Conservation (phyloP, 2,797 vertebrate species). For the Centropyge bicolor region DNA sequence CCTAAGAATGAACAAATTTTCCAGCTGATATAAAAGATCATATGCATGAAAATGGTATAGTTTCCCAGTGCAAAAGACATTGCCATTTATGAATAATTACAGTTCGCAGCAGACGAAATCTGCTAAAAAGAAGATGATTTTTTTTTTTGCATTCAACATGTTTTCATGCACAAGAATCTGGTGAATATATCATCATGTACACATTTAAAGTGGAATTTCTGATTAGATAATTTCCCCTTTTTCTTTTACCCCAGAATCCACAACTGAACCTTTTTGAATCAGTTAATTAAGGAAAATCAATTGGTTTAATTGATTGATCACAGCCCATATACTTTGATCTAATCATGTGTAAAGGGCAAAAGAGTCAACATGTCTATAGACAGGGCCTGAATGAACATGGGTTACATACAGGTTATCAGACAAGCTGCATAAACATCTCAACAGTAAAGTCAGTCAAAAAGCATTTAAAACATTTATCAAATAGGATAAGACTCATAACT, state of each 20-base stretch:
- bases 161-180: not conserved
- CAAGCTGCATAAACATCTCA: not conserved
- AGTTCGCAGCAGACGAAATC: not conserved
- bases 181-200: not conserved
- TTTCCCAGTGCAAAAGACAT: not conserved
- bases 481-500: too few relatives aligned
- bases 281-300: conserved; percentile 31
- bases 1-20: not conserved
- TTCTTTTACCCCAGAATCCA: not conserved
- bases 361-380: not conserved
- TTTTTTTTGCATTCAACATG: not conserved
- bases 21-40: not conserved
- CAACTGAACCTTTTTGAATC: not conserved
- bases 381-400: not conserved
- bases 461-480: too few relatives aligned
- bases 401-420: not conserved
- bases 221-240: not conserved
- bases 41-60: not conserved
- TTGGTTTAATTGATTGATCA: not conserved
- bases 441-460: not conserved
- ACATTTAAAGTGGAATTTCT: not conserved
- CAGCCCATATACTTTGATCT: not conserved
- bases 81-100: too few relatives aligned
- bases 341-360: conserved; percentile 35
- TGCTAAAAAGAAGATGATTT: not conserved